Conservation (phyloP, 2,888 invertebrate species). For the Acronicta leporina region DNA sequence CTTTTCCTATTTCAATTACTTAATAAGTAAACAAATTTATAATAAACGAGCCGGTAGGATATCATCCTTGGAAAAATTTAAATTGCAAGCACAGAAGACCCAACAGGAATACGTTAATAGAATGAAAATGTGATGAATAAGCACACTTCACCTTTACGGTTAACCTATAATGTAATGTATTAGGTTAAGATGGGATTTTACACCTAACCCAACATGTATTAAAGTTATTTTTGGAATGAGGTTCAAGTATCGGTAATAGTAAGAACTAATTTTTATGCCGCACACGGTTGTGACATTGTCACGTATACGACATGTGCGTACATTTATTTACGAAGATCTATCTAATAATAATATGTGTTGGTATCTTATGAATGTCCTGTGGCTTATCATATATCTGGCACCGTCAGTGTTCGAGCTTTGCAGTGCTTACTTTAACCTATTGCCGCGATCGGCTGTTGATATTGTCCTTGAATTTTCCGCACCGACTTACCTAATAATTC, state of each 20-base stretch:
- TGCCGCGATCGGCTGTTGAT: conserved; percentile 22
- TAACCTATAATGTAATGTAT: conserved; percentile 32
- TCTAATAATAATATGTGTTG: conserved; percentile 59
- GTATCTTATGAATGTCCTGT: conserved; percentile 52
- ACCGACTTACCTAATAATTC: conserved; percentile 17
- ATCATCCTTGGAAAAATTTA: conserved; percentile 49
- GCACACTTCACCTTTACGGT: conserved; percentile 42
- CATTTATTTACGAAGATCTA: conserved; percentile 59
- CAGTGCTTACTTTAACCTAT: conserved; percentile 10
- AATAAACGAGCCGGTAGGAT: conserved; percentile 17
- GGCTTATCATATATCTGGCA: conserved; percentile 38
- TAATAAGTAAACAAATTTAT: conserved; percentile 17
- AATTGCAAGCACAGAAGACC: conserved; percentile 48
- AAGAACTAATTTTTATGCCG: conserved; percentile 69
- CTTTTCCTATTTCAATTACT: conserved; percentile 33
- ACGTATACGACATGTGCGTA: conserved; percentile 68
- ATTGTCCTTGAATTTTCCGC: conserved; percentile 29
- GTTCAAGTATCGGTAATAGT: conserved; percentile 47
- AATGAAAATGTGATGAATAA: conserved; percentile 62
- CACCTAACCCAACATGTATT: conserved; percentile 46
- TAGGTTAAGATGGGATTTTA: conserved; percentile 34
- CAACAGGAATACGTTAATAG: conserved; percentile 52
- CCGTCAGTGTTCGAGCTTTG: conserved; percentile 28
- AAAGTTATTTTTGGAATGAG: conserved; percentile 49
- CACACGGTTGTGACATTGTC: conserved; percentile 71